Percentiles rank a stretch among this genome's conserved stretches.
These are phyloP conservation scores for Pterophyllum scalare DNA, from an alignment of 2,113 vertebrate species.

Conservation along the genomic window DNA sequence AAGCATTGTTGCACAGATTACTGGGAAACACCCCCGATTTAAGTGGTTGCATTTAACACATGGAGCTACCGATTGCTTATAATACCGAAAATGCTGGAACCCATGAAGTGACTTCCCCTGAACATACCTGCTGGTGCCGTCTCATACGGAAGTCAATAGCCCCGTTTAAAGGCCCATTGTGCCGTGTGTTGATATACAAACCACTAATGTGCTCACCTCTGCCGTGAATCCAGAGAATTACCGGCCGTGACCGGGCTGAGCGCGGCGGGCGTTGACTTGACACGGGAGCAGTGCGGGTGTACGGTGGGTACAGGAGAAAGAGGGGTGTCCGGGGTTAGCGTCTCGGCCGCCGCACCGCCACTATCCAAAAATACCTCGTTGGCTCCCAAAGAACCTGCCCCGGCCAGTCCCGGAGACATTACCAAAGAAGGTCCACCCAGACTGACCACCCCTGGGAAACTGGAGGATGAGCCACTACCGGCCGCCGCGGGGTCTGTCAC, in stretches of 20 bases:
- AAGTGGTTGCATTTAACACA: not conserved
- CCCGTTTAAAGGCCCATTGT: conserved; percentile 27
- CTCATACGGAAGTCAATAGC: conserved; percentile 35
- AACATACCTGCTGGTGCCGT: not conserved
- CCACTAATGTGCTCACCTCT: conserved; percentile 83
- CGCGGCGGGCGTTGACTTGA: conserved; percentile 70
- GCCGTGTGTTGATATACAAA: not conserved
- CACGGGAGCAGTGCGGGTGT: conserved; percentile 56
- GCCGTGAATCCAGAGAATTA: conserved; percentile 79
- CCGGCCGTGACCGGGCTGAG: conserved; percentile 63
- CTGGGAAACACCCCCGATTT: not conserved
- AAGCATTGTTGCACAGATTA: not conserved
- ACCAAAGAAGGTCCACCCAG: conserved; percentile 56
- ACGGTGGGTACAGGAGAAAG: conserved; percentile 56
- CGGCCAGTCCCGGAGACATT: conserved; percentile 38
- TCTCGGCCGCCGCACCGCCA: conserved; percentile 55
- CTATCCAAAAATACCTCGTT: conserved; percentile 79
- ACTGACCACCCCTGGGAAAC: conserved; percentile 53
- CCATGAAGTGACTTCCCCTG: not conserved
- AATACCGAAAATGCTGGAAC: not conserved
- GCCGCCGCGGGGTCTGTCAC: conserved; percentile 61
- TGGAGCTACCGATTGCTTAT: not conserved
- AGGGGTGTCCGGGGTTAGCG: conserved; percentile 66
- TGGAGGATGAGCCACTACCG: conserved; percentile 59
- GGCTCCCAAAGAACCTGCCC: conserved; percentile 16